phyloP scores from a whole-genome alignment of 2,797 vertebrate species.

The Paratrypauchen microcephalus region DNA sequence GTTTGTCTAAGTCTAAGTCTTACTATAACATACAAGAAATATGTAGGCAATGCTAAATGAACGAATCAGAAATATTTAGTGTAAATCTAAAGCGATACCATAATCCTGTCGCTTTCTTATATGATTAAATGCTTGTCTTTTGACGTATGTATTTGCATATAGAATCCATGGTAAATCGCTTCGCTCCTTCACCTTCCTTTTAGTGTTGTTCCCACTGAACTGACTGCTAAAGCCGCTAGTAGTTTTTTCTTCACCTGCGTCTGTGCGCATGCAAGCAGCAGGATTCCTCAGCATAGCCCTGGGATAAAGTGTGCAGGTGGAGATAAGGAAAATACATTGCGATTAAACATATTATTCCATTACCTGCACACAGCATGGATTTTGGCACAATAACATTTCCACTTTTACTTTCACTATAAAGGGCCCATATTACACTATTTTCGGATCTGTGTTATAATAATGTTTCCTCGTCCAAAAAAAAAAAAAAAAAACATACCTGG shows the following conservation, averaged over 20 bases:
- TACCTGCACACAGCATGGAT: constrained; percentile 25
- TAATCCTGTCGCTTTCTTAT: neutral
- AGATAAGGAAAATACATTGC: constrained; percentile 58
- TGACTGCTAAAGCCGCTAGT: neutral
- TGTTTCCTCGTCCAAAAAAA: no score
- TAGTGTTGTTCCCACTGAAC: neutral
- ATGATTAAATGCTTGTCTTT: neutral
- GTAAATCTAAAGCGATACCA: neutral
- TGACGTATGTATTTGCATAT: neutral
- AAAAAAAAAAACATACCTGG: no score
- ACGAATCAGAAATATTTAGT: no score
- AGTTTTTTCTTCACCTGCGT: constrained; percentile 18
- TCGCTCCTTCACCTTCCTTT: neutral
- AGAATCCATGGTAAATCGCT: neutral
- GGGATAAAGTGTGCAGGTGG: constrained; percentile 54
- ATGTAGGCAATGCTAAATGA: neutral
- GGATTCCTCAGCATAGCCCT: constrained; percentile 46
- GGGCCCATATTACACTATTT: no score
- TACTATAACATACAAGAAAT: neutral
- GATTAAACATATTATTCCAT: constrained; percentile 45
- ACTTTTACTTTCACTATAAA: neutral
- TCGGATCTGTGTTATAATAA: no score
- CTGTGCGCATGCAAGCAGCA: constrained; percentile 44
- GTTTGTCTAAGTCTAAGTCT: no score
- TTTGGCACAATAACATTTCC: constrained; percentile 12